These are phyloP conservation scores for Spilarctia lutea DNA, from an alignment of 2,888 invertebrate genomes.

Conservation along the genomic window DNA sequence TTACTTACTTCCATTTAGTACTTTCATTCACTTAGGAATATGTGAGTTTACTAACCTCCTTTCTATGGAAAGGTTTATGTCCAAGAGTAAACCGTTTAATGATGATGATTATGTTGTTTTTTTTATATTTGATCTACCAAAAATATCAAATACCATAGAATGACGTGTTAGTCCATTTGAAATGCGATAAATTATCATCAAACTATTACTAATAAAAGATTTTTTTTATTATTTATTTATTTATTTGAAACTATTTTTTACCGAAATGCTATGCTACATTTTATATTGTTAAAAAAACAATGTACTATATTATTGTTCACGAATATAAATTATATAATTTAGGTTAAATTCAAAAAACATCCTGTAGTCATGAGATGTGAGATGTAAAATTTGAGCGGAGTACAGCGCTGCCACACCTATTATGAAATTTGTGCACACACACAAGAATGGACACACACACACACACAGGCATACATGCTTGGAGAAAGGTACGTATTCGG, in stretches of 20 bases:
- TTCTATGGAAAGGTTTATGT: too few species aligned
- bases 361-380: conserved; percentile 78
- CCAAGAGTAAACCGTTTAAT: too few species aligned
- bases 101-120: too few species aligned
- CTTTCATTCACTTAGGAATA: too few species aligned
- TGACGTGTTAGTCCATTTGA: not conserved
- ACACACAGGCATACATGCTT: conserved; percentile 44
- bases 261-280: not conserved
- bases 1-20: too few species aligned
- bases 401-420: conserved; percentile 78
- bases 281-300: not conserved
- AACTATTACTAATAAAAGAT: too few species aligned
- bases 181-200: not conserved
- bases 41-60: too few species aligned
- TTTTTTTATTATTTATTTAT: too few species aligned
- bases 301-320: not conserved
- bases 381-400: conserved; percentile 85
- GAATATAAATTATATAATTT: conserved; percentile 11
- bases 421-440: conserved; percentile 81
- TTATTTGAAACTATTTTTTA: not conserved
- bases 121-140: too few species aligned
- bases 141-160: not conserved
- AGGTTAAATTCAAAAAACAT: conserved; percentile 49
- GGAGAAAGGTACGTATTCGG: conserved; percentile 68
- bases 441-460: conserved; percentile 63